A percentile compares a stretch with the other conserved stretches of the same genome.
These are phyloP conservation scores for Nyctibius grandis DNA, from an alignment of 2,797 vertebrate genomes.

Conservation along the genomic window DNA sequence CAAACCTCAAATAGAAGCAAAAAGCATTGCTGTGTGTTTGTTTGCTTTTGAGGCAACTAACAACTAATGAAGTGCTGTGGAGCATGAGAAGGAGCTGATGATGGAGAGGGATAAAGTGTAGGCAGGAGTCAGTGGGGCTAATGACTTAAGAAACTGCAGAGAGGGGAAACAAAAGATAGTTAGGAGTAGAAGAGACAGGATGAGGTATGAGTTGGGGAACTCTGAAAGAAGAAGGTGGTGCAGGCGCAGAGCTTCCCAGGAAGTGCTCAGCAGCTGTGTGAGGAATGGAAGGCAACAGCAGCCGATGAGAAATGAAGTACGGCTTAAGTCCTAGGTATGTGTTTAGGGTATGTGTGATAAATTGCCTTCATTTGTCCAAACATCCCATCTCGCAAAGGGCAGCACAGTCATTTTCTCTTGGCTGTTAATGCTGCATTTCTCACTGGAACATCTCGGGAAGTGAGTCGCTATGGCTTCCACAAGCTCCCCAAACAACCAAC, in stretches of 20 bases:
- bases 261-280: not conserved
- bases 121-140: not conserved
- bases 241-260: not conserved
- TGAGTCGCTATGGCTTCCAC: not conserved
- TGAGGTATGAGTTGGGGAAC: not conserved
- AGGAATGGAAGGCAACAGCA: not conserved
- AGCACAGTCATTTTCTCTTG: not conserved
- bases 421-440: not conserved
- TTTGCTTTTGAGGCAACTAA: not conserved
- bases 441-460: not conserved
- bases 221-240: not conserved
- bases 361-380: constrained; percentile 29
- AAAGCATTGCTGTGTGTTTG: not conserved
- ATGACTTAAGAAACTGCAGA: constrained; percentile 2
- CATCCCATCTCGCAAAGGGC: not conserved
- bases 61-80: not conserved
- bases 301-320: not conserved
- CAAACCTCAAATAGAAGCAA: not conserved
- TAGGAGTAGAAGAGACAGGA: not conserved
- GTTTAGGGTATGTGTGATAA: constrained; percentile 6
- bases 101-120: not conserved
- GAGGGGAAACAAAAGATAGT: not conserved
- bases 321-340: not conserved
- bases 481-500: not conserved
- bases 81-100: not conserved